Conservation (phyloP, 2,113 vertebrate species). For the Aepyceros melampus region DNA sequence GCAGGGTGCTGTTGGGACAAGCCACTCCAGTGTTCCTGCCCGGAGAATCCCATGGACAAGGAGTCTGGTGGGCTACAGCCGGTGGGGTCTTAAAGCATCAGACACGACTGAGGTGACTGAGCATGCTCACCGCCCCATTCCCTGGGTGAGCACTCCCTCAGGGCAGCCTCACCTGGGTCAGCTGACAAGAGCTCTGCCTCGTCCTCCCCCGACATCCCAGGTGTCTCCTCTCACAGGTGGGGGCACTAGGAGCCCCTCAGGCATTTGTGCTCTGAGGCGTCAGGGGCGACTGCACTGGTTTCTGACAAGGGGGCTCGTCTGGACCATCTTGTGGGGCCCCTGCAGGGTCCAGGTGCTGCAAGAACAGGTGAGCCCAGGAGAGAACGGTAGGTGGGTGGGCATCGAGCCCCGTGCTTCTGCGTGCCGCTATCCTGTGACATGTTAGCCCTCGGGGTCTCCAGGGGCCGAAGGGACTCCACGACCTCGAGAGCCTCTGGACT, state of each 20-base stretch:
- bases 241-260: background rate
- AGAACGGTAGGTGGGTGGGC: background rate
- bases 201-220: accelerated
- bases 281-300: background rate
- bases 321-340: background rate
- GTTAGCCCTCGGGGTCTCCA: background rate
- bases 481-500: background rate
- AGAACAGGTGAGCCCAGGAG: background rate
- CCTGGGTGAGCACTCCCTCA: background rate
- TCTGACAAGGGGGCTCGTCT: background rate
- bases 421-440: too few species aligned
- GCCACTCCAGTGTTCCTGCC: too few species aligned
- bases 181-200: background rate
- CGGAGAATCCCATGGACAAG: too few species aligned
- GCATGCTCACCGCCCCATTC: too few species aligned
- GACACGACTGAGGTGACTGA: too few species aligned
- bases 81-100: too few species aligned
- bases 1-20: background rate
- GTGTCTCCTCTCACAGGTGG: background rate
- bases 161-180: accelerated
- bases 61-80: too few species aligned
- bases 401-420: background rate
- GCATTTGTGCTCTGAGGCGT: accelerated
- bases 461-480: accelerated
- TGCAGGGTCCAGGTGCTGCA: background rate